Evolutionary conservation across 2,113 vertebrate genomes (phyloP).

Genomic region (Seriola quinqueradiata): DNA sequence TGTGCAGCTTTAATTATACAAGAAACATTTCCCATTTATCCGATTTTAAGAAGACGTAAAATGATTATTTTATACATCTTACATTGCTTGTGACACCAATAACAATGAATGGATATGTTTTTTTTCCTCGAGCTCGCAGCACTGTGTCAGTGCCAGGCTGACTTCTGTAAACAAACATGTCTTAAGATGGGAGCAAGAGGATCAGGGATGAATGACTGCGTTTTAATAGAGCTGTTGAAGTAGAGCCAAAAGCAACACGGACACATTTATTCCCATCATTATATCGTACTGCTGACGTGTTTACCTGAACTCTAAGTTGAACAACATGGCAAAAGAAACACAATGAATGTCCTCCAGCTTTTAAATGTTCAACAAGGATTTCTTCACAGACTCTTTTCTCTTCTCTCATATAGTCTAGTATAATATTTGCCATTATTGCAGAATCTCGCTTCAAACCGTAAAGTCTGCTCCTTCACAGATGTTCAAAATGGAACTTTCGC

Average conservation of each 20-base stretch:
- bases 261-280: slow-evolving; percentile 28
- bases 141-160: neutral
- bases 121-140: neutral
- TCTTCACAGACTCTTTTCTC: neutral
- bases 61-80: slow-evolving; percentile 8
- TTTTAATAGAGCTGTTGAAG: slow-evolving; percentile 35
- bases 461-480: neutral
- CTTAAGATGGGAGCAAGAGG: slow-evolving; percentile 24
- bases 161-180: slow-evolving; percentile 42
- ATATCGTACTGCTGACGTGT: neutral
- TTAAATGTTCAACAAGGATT: neutral
- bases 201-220: slow-evolving; percentile 24
- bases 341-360: slow-evolving; percentile 21
- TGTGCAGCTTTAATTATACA: slow-evolving; percentile 10
- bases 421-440: too few species aligned
- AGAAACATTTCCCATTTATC: neutral
- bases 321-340: neutral
- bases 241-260: slow-evolving; percentile 30
- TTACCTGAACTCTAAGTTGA: slow-evolving; percentile 26
- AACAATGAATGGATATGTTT: neutral
- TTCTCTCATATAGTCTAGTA: neutral
- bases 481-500: slow-evolving; percentile 23
- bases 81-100: neutral
- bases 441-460: neutral
- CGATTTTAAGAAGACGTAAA: neutral